phyloP scores from a whole-genome alignment of 2,797 vertebrate genomes.

The Octomys mimax region DNA sequence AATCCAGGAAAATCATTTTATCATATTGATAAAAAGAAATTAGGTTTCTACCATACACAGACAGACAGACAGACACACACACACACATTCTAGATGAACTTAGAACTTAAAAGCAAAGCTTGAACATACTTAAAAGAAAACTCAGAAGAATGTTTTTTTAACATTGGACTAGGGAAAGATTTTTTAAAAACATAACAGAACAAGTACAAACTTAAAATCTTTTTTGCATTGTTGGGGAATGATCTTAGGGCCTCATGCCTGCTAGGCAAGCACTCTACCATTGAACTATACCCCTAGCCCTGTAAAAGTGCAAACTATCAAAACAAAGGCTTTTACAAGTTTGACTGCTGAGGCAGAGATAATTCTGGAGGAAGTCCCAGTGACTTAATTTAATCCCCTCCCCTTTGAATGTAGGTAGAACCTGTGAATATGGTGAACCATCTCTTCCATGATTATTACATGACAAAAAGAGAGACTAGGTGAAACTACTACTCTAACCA shows the following conservation, averaged over 20 bases:
- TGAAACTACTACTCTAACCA: not conserved
- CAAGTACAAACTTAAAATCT: not conserved
- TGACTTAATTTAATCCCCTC: not conserved
- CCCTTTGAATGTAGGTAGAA: not conserved
- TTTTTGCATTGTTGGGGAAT: not conserved
- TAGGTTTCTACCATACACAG: not conserved
- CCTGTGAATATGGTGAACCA: not conserved
- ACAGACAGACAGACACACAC: not conserved
- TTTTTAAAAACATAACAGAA: slow-evolving; percentile 45
- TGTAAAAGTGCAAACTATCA: not conserved
- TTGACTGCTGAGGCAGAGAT: not conserved
- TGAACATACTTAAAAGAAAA: slow-evolving; percentile 50
- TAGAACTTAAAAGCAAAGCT: slow-evolving; percentile 23
- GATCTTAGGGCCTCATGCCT: not conserved
- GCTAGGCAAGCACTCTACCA: not conserved
- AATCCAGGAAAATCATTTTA: not conserved
- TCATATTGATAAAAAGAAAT: slow-evolving; percentile 43
- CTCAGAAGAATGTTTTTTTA: slow-evolving; percentile 29
- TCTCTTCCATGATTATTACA: not conserved
- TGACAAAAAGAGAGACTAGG: not conserved
- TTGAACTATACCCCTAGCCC: not conserved
- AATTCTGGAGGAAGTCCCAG: not conserved
- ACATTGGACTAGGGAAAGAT: slow-evolving; percentile 15
- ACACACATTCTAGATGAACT: slow-evolving; percentile 8
- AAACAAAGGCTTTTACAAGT: not conserved